Conservation (phyloP, 2,888 invertebrate species). For the Piscicola geometra region DNA sequence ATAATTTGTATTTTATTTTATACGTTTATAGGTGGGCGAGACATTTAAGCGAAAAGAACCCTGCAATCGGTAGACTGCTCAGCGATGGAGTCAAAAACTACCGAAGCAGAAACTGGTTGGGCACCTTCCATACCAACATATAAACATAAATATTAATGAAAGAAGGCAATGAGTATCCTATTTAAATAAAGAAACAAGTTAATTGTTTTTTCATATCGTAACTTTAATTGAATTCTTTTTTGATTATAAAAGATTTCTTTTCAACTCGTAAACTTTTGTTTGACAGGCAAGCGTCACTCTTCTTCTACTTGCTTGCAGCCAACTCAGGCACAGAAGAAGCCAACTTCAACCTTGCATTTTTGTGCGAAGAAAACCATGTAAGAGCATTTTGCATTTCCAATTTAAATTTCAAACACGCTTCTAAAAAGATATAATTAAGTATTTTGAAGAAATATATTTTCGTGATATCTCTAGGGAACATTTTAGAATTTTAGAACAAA, state of each 20-base stretch:
- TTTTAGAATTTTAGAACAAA: too few relatives aligned
- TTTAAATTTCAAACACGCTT: too few relatives aligned
- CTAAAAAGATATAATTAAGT: too few relatives aligned
- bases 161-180: background rate
- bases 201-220: background rate
- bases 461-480: too few relatives aligned
- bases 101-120: slow-evolving; percentile 44
- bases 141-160: too few relatives aligned
- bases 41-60: slow-evolving; percentile 51
- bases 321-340: slow-evolving; percentile 53
- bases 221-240: too few relatives aligned
- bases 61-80: slow-evolving; percentile 48
- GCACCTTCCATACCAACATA: too few relatives aligned
- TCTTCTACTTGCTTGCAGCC: slow-evolving; percentile 52
- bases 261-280: too few relatives aligned
- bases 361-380: slow-evolving; percentile 53
- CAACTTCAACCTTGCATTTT: slow-evolving; percentile 52
- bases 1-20: background rate
- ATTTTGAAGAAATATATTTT: too few relatives aligned
- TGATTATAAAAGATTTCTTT: too few relatives aligned
- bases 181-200: background rate
- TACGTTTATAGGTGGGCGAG: slow-evolving; percentile 50
- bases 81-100: slow-evolving; percentile 49
- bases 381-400: too few relatives aligned
- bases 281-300: slow-evolving; percentile 48